Evolutionary conservation across 2,888 invertebrate genomes (phyloP).

Genomic region (Thalpophila matura): DNA sequence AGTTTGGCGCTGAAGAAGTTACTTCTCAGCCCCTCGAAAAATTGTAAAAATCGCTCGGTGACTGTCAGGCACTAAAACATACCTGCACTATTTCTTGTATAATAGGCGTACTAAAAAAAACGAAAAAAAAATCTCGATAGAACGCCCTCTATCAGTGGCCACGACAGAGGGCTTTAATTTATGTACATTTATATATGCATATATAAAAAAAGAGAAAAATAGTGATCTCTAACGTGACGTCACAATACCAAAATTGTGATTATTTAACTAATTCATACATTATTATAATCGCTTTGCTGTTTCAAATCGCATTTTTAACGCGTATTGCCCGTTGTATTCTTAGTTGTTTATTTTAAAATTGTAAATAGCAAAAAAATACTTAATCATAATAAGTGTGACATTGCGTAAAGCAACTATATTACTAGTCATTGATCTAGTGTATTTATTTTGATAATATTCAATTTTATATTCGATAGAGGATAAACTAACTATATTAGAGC

Average conservation of each 20-base stretch:
- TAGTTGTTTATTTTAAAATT: conserved; percentile 74
- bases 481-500: conserved; percentile 62
- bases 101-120: conserved; percentile 81
- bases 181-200: conserved; percentile 87
- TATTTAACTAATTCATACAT: conserved; percentile 68
- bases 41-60: conserved; percentile 85
- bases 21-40: conserved; percentile 80
- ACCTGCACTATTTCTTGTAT: conserved; percentile 86
- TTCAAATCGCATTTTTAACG: conserved; percentile 81
- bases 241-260: conserved; percentile 87
- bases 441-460: conserved; percentile 81
- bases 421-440: conserved; percentile 91
- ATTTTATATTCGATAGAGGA: conserved; percentile 66
- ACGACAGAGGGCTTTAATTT: conserved; percentile 81
- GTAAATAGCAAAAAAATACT: conserved; percentile 68
- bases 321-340: conserved; percentile 80
- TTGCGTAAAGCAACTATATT: conserved; percentile 83
- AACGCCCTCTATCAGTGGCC: conserved; percentile 88
- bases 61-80: conserved; percentile 81
- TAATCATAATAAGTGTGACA: conserved; percentile 76
- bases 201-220: conserved; percentile 83
- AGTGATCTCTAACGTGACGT: conserved; percentile 90
- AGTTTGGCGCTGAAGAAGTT: conserved; percentile 77
- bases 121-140: conserved; percentile 81
- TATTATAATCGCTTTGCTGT: conserved; percentile 77